phyloP scores from a whole-genome alignment of 2,888 invertebrate genomes.

The Seira ritae region DNA sequence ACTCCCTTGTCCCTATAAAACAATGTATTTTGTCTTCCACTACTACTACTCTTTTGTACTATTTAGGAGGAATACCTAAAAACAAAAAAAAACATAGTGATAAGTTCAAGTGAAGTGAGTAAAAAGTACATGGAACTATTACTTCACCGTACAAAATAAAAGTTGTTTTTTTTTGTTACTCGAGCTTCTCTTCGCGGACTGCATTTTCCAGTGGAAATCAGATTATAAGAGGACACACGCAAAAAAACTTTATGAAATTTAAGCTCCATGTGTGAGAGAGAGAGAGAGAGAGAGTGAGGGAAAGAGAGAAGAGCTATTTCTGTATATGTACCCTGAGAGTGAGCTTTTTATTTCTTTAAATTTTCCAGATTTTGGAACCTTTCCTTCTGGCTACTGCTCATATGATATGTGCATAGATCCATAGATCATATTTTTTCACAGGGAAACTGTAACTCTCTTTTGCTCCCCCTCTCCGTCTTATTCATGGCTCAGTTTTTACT shows the following conservation, averaged over 20 bases:
- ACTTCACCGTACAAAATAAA: slow-evolving; percentile 17
- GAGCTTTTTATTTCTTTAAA: slow-evolving; percentile 27
- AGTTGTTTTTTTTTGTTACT: slow-evolving; percentile 27
- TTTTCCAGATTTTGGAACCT: slow-evolving; percentile 54
- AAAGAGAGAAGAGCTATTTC: background rate
- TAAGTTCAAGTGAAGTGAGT: slow-evolving; percentile 49
- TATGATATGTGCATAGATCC: slow-evolving; percentile 59
- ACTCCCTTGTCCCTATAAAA: slow-evolving; percentile 33
- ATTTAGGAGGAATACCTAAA: slow-evolving; percentile 16
- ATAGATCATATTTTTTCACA: slow-evolving; percentile 53
- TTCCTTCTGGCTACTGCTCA: slow-evolving; percentile 61
- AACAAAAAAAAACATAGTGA: slow-evolving; percentile 22
- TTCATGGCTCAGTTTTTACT: slow-evolving; percentile 31
- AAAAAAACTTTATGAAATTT: slow-evolving; percentile 43
- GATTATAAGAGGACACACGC: slow-evolving; percentile 53
- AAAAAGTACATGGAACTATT: slow-evolving; percentile 5
- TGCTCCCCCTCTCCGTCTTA: slow-evolving; percentile 27
- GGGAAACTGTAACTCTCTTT: slow-evolving; percentile 28
- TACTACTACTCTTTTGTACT: background rate
- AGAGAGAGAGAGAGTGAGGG: too few relatives aligned
- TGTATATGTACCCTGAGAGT: background rate
- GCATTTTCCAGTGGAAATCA: slow-evolving; percentile 51
- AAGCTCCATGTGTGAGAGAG: slow-evolving; percentile 14
- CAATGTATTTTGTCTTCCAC: slow-evolving; percentile 21
- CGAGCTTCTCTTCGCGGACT: slow-evolving; percentile 29